Base-by-base conservation (phyloP, 1,140 invertebrate genomes). In the Drosophila watanabei region DNA sequence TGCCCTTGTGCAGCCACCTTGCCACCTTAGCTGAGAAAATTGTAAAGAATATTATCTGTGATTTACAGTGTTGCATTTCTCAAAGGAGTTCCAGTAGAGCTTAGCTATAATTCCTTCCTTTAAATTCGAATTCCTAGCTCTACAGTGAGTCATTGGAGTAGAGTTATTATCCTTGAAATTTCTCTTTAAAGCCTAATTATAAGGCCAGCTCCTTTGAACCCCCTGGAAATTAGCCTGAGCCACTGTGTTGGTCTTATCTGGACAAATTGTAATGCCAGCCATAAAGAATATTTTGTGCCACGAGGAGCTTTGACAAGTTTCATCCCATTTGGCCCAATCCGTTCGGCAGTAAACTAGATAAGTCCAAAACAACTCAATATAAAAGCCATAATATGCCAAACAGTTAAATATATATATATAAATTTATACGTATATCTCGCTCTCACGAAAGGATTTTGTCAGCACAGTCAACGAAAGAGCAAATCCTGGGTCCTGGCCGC, bases 291-390 rank as follows among this genome's bases (percentile, higher is more conserved):
- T 52, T 56, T 46, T 69, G 58, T 35, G 20, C 39, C 30, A 33
- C 64, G 48, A 68, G 43, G 6, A 52, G 37, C 73, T 45, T 18
- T 32, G 46, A 75, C 72, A 80, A 75, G 54, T 80, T 71, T 64
- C 63, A 70, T 61, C 35, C 48, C 61, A 59, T 80, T 89, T 79
- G 63, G 81, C 65, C 59, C 58, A 77, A 71, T 72, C 64, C 84
- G 62, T 71, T 80, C 65, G 75, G 45, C 86, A 71, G 64, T 89
- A 90, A 89, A 90, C 87, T 91, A 90, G 87, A 90, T 90, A 90
- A 90, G 82, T 86, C 82, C 87, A 90, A 86, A 90, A 90, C 86
- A 90, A 91, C 87, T 90, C 87, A 90, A 90, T 90, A 90, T 90
- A 90, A 90, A 90, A 86, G 87, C 87, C 87, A 91, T 90, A 90